Evolutionary conservation across 2,797 vertebrate species (phyloP).

Genomic region (Eremophila alpestris): DNA sequence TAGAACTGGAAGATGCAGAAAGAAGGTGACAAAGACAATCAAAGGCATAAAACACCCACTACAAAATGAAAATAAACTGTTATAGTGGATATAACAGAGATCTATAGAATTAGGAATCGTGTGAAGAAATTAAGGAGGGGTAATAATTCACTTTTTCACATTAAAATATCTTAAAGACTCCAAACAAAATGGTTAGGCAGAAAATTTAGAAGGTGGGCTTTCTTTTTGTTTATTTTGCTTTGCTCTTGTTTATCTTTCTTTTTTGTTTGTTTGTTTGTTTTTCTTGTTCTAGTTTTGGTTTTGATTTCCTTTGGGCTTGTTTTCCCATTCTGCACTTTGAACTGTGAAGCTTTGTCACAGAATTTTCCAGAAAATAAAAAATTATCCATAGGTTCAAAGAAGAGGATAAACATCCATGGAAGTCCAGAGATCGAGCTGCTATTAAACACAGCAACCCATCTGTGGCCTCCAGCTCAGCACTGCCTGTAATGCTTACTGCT

Average conservation of each 20-base stretch:
- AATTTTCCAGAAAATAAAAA: background rate
- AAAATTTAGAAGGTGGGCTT: background rate
- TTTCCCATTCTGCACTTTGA: background rate
- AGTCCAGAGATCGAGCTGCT: background rate
- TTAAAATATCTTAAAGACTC: background rate
- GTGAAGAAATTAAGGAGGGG: background rate
- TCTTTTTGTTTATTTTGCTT: background rate
- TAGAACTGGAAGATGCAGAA: background rate
- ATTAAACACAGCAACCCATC: background rate
- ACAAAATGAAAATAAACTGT: background rate
- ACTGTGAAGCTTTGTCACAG: background rate
- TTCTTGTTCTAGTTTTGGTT: background rate
- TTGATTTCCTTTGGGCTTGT: no score
- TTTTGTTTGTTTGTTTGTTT: background rate
- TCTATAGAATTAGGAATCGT: background rate
- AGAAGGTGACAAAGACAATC: background rate
- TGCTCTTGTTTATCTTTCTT: fast-evolving
- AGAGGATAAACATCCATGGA: background rate
- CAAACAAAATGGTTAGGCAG: background rate
- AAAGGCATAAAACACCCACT: background rate
- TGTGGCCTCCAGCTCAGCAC: background rate
- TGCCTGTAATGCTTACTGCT: background rate
- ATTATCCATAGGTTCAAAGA: background rate
- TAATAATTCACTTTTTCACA: background rate
- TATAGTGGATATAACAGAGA: background rate